phyloP scores from a whole-genome alignment of 2,113 vertebrate species.

The Petrocephalus zakoni region DNA sequence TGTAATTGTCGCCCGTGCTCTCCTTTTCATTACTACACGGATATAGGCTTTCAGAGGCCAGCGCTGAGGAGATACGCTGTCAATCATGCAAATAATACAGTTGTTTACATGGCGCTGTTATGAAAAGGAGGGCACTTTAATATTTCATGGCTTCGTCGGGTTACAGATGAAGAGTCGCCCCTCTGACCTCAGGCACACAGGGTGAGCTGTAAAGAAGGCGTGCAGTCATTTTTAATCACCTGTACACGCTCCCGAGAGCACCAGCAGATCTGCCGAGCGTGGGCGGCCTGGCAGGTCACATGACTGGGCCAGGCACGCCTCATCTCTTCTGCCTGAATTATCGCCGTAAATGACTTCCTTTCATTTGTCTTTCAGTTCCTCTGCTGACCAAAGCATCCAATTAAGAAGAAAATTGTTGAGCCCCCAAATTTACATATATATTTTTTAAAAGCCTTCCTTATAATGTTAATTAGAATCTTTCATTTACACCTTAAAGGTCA shows the following conservation, averaged over 20 bases:
- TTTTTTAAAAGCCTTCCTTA: neutral
- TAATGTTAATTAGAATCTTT: neutral
- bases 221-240: conserved; percentile 54
- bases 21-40: conserved; percentile 40
- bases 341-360: neutral
- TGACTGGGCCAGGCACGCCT: neutral
- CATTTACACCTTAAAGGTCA: neutral
- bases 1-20: conserved; percentile 28
- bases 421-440: neutral
- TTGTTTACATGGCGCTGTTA: conserved; percentile 60
- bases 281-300: neutral
- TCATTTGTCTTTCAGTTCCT: neutral
- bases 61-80: conserved; percentile 36
- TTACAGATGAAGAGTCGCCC: conserved; percentile 51
- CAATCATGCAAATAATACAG: conserved; percentile 55
- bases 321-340: neutral
- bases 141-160: conserved; percentile 61
- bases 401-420: neutral
- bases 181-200: conserved; percentile 49
- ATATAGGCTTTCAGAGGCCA: conserved; percentile 51
- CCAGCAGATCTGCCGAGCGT: neutral
- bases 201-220: conserved; percentile 35
- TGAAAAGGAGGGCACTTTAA: conserved; percentile 57
- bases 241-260: conserved; percentile 23
- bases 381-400: neutral